Conservation (phyloP, 2,113 vertebrate genomes). For the Sphyrna mokarran region DNA sequence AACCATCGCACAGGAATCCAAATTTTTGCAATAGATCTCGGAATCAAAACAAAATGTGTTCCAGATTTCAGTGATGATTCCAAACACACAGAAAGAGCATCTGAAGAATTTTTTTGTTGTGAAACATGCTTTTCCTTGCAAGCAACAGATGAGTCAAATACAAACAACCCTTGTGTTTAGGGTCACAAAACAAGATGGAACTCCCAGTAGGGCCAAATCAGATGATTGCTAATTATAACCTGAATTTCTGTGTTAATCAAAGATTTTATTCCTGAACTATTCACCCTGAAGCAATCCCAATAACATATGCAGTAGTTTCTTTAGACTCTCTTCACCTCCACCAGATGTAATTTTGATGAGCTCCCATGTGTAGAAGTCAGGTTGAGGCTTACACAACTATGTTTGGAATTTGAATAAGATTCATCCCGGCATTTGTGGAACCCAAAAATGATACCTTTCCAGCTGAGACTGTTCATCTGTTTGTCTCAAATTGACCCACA, state of each 20-base stretch:
- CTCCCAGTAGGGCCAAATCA: background rate
- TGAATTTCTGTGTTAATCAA: constrained; percentile 6
- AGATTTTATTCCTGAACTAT: constrained; percentile 1
- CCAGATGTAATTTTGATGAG: constrained; percentile 7
- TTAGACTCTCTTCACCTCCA: background rate
- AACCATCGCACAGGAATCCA: background rate
- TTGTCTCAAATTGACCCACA: background rate
- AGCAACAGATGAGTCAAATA: background rate
- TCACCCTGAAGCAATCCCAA: background rate
- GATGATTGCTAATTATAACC: background rate
- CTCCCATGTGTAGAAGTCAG: background rate
- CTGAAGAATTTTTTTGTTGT: background rate
- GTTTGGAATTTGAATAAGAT: constrained; percentile 12
- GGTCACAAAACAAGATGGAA: background rate
- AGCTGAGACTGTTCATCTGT: background rate
- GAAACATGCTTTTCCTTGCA: constrained; percentile 1
- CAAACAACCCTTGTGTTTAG: background rate
- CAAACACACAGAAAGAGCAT: background rate
- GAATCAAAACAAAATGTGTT: background rate
- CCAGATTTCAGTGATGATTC: background rate
- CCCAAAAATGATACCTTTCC: constrained; percentile 10
- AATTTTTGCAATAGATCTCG: background rate
- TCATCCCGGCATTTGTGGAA: background rate
- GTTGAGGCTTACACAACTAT: background rate
- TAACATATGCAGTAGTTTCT: background rate